phyloP scores from a whole-genome alignment of 2,888 invertebrate species.

The Calliopum simillimum region DNA sequence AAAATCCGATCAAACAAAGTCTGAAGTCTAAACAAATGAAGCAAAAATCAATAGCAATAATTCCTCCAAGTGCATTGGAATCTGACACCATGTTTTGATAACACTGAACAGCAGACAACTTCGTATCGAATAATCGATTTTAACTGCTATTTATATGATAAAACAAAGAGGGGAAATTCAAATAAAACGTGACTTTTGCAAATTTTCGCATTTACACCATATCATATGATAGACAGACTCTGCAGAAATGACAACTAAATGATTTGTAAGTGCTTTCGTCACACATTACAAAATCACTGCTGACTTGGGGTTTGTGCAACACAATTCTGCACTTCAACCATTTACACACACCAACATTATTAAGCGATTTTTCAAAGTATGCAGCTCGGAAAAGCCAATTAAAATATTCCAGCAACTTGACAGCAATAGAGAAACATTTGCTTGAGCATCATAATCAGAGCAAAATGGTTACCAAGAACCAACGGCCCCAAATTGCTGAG shows the following conservation, averaged over 20 bases:
- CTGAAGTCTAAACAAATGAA: too few relatives aligned
- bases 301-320: too few relatives aligned
- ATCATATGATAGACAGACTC: too few relatives aligned
- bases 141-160: too few relatives aligned
- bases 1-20: not conserved
- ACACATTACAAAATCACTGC: too few relatives aligned
- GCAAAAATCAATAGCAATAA: not conserved
- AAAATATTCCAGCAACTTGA: constrained; percentile 42
- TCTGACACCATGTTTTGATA: constrained; percentile 22
- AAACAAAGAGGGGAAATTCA: too few relatives aligned
- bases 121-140: not conserved
- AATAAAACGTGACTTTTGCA: too few relatives aligned
- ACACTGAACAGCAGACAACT: constrained; percentile 1
- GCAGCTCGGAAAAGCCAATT: constrained; percentile 39
- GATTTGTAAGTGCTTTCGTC: too few relatives aligned
- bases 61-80: not conserved
- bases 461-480: constrained; percentile 8
- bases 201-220: too few relatives aligned
- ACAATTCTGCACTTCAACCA: too few relatives aligned
- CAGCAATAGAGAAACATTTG: constrained; percentile 8
- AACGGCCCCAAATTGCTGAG: constrained; percentile 34
- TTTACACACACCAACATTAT: not conserved
- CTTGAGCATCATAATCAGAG: not conserved
- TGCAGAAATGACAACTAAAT: too few relatives aligned
- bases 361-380: constrained; percentile 8